A percentile compares a stretch with the other conserved stretches of the same genome.
Conservation (phyloP, 2,888 invertebrate species). For the Tetragnatha montana region DNA sequence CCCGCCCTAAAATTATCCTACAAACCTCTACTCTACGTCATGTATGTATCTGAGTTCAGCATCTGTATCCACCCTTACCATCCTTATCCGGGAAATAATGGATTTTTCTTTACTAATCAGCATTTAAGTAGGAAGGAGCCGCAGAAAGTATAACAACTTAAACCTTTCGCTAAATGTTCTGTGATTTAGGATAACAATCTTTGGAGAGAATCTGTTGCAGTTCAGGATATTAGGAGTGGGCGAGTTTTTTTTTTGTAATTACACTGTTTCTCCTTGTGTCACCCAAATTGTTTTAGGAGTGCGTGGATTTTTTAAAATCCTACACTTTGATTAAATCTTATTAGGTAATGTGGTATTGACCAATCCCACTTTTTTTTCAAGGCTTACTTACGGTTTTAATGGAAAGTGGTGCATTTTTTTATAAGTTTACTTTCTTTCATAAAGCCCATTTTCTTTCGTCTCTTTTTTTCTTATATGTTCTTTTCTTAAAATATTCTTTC, state of each 20-base stretch:
- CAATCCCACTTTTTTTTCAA: too few species aligned
- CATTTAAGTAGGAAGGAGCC: neutral
- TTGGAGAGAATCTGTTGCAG: neutral
- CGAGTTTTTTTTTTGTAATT: neutral
- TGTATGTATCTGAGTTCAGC: constrained; percentile 11
- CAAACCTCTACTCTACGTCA: neutral
- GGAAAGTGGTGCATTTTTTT: too few species aligned
- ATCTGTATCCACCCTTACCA: constrained; percentile 19
- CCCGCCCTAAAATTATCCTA: neutral
- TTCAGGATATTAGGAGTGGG: neutral
- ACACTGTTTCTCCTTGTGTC: too few species aligned
- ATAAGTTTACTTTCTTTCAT: too few species aligned
- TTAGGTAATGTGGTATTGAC: too few species aligned
- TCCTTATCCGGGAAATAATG: neutral
- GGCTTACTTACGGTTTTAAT: too few species aligned
- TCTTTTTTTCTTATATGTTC: too few species aligned
- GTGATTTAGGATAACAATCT: neutral
- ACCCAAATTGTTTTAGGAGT: too few species aligned
- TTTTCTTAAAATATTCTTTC: too few species aligned
- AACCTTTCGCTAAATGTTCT: neutral
- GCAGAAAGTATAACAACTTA: neutral
- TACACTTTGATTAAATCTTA: too few species aligned
- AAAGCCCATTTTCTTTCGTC: too few species aligned
- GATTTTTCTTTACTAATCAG: neutral
- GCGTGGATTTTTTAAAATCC: too few species aligned